These are phyloP conservation scores for Callinectes sapidus DNA, from an alignment of 2,888 invertebrate species.

Conservation along the genomic window DNA sequence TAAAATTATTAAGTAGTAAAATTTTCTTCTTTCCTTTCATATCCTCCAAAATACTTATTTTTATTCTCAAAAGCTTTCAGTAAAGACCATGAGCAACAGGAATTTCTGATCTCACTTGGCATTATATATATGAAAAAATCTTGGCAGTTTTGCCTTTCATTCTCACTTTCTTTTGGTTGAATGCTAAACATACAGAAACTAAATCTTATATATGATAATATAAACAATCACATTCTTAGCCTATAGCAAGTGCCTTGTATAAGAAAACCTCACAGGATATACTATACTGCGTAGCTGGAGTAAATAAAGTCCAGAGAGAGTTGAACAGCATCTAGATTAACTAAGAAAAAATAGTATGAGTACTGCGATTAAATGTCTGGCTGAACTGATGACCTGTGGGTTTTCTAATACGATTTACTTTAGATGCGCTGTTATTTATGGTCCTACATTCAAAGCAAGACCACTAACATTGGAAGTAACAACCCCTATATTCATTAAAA, in stretches of 20 bases:
- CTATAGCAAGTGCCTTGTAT: slow-evolving; percentile 70
- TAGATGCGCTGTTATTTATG: slow-evolving; percentile 61
- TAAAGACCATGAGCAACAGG: slow-evolving; percentile 40
- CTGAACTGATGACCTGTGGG: slow-evolving; percentile 67
- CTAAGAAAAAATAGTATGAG: slow-evolving; percentile 71
- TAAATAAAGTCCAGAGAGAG: slow-evolving; percentile 65
- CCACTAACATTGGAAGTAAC: slow-evolving; percentile 56
- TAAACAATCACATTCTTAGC: slow-evolving; percentile 71
- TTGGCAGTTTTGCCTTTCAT: slow-evolving; percentile 58
- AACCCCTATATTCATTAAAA: slow-evolving; percentile 48
- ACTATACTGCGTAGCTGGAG: slow-evolving; percentile 69
- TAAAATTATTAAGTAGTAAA: slow-evolving; percentile 41
- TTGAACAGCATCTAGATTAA: slow-evolving; percentile 67
- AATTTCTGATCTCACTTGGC: slow-evolving; percentile 67
- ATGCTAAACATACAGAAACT: slow-evolving; percentile 70
- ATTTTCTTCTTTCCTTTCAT: slow-evolving; percentile 27
- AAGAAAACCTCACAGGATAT: slow-evolving; percentile 70
- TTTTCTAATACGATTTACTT: slow-evolving; percentile 61
- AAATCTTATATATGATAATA: slow-evolving; percentile 63
- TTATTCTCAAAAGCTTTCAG: slow-evolving; percentile 35
- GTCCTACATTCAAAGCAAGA: slow-evolving; percentile 45
- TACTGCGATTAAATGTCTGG: slow-evolving; percentile 69
- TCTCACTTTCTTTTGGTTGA: slow-evolving; percentile 61
- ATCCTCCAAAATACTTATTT: background rate
- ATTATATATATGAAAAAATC: slow-evolving; percentile 58